Conservation (phyloP, 1,140 invertebrate genomes). For the Paracyclopina nana region DNA sequence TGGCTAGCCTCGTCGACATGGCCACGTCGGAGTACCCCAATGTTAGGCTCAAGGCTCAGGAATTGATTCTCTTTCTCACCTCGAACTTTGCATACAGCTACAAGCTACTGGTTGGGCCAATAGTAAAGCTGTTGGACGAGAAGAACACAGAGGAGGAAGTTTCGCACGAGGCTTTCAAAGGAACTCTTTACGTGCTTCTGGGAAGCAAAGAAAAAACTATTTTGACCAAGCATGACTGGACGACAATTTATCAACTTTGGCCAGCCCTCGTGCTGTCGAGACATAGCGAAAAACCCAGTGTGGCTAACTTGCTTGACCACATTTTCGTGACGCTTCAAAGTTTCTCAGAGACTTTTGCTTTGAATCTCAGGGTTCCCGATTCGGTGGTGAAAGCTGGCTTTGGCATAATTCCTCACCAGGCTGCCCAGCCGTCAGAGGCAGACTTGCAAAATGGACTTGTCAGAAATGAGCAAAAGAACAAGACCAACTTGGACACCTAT, state of each 20-base stretch:
- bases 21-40: slow-evolving; percentile 28
- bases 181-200: slow-evolving; percentile 31
- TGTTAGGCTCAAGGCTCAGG: slow-evolving; percentile 31
- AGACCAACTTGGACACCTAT: slow-evolving; percentile 23
- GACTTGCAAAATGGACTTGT: too few relatives aligned
- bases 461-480: too few relatives aligned
- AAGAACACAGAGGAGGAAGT: slow-evolving; percentile 21
- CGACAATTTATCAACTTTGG: slow-evolving; percentile 23
- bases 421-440: too few relatives aligned
- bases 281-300: slow-evolving; percentile 31
- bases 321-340: slow-evolving; percentile 26
- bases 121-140: slow-evolving; percentile 25
- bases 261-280: slow-evolving; percentile 3
- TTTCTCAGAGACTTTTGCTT: background rate
- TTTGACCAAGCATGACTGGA: slow-evolving; percentile 31
- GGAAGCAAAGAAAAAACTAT: slow-evolving; percentile 28
- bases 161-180: slow-evolving; percentile 34
- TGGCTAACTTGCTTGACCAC: slow-evolving; percentile 30
- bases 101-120: slow-evolving; percentile 26
- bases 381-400: background rate
- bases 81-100: slow-evolving; percentile 28
- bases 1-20: slow-evolving; percentile 25
- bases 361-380: background rate
- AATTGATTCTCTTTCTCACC: slow-evolving; percentile 25
- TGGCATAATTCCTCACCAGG: too few relatives aligned